Conservation (phyloP, 2,797 vertebrate species). For the Sarcophilus harrisii region DNA sequence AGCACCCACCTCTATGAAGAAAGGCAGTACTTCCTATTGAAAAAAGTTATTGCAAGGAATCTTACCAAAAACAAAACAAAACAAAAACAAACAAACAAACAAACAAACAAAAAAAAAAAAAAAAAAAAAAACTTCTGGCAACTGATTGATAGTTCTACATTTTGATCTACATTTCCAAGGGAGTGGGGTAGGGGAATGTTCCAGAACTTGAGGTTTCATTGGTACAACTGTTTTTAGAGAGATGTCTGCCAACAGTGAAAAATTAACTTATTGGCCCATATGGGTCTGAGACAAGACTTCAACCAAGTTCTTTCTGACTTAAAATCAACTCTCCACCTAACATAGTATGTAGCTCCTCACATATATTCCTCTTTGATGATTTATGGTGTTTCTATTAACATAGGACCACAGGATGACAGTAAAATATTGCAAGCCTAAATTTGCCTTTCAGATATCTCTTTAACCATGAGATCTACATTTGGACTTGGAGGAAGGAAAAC, state of each 20-base stretch:
- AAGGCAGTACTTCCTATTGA: not conserved
- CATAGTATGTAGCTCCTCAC: not conserved
- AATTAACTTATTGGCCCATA: not conserved
- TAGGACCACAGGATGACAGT: not conserved
- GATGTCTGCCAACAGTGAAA: not conserved
- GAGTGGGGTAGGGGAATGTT: not conserved
- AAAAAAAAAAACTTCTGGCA: not conserved
- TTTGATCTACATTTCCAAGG: not conserved
- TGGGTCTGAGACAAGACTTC: not conserved
- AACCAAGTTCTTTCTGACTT: not conserved
- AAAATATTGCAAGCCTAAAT: not conserved
- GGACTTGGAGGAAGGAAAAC: not conserved
- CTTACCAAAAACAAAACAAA: not conserved
- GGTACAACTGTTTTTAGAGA: not conserved
- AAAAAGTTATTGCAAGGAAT: not conserved
- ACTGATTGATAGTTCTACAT: not conserved
- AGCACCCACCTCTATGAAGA: not conserved
- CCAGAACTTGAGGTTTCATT: not conserved
- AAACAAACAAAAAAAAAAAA: not conserved
- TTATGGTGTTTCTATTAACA: not conserved
- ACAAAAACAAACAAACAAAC: too few species aligned
- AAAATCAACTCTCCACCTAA: not conserved
- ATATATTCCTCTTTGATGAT: not conserved
- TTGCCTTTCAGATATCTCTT: not conserved
- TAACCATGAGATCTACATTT: not conserved